Evolutionary conservation across 2,797 vertebrate species (phyloP), one percentile per base, ranked within the genome.

Genomic region (Manis pentadactyla): DNA sequence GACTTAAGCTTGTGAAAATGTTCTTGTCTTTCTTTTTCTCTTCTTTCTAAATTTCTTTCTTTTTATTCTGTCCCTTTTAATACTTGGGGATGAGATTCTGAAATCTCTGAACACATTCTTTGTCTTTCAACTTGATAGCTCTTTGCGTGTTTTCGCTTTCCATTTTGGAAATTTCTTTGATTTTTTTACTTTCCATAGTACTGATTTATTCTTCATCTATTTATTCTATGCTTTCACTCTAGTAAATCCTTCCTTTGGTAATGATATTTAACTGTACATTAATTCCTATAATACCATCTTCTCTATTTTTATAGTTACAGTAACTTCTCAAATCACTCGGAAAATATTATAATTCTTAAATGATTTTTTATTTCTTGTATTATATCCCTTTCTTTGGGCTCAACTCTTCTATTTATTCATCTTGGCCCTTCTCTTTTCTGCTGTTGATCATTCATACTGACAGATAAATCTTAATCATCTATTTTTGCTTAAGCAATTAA

Each of bases 401-500:
- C 83, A 81, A 71, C 57, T 61, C 19, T 82, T 73, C 5, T 53
- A 13, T 86, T 74, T 74, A 37, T 42, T 81, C 73, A 77, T 34
- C 25, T 63, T 81, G 5, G 4, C 63, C 5, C 13, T 86, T 82
- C 18, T 89, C 14, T 63, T 83, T 84, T 7, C 37, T 64, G 4
- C 21, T 74, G 11, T 68, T 90, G 51, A 42, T 82, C 74, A 93
- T 87, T 2, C 21, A 57, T 37, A 57, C 59, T 83, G 37, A 92
- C 27, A 92, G 66, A 57, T 86, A 83, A 87, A 57, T 4, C 10
- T 95, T 73, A 93, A 75, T 86, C 23, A 23, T 14, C 75, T 95
- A 75, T 77, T 96, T 93, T 87, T 77, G 15, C 7, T 73, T 87
- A 37, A 90, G n/a, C 15, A 92, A 34, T 77, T 73, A 69, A n/a